Conservation (phyloP, 1,140 invertebrate species). For the Drosophila hydei region DNA sequence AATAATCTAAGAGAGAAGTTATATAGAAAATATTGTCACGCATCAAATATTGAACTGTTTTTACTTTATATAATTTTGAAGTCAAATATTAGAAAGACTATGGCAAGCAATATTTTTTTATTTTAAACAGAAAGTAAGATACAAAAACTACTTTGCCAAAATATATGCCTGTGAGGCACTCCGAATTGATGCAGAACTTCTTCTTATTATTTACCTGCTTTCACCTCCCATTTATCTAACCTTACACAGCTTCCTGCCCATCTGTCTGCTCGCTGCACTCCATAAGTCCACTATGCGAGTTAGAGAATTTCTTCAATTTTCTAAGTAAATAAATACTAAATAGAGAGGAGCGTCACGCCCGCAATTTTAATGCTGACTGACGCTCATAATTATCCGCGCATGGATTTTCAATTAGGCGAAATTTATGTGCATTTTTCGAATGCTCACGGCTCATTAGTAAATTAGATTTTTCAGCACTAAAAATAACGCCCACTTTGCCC, state of each 20-base stretch:
- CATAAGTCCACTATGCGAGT: conserved; percentile 1
- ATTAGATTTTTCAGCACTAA: conserved; percentile 70
- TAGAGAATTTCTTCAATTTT: conserved; percentile 14
- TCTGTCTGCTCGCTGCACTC: conserved; percentile 4
- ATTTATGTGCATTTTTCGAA: conserved; percentile 72
- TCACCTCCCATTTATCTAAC: background rate
- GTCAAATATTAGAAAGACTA: too few species aligned
- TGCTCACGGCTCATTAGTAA: conserved; percentile 75
- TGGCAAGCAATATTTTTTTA: too few species aligned
- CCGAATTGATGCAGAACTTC: too few species aligned
- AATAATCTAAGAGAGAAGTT: too few species aligned
- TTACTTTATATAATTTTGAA: too few species aligned
- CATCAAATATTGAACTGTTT: too few species aligned
- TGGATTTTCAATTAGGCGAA: conserved; percentile 77
- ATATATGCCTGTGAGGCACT: too few species aligned
- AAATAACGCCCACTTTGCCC: conserved; percentile 51
- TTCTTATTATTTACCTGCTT: background rate
- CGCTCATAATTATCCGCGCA: conserved; percentile 72
- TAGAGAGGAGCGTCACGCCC: conserved; percentile 6
- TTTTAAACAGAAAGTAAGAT: too few species aligned
- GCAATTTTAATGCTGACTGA: conserved; percentile 58
- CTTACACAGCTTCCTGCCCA: conserved; percentile 14
- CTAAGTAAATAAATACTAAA: conserved; percentile 32
- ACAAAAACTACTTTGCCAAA: too few species aligned
- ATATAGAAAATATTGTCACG: too few species aligned